Percentiles rank a stretch among this genome's conserved stretches.
phyloP scores from a whole-genome alignment of 2,888 invertebrate species.

The Nipponacmea schrenckii region DNA sequence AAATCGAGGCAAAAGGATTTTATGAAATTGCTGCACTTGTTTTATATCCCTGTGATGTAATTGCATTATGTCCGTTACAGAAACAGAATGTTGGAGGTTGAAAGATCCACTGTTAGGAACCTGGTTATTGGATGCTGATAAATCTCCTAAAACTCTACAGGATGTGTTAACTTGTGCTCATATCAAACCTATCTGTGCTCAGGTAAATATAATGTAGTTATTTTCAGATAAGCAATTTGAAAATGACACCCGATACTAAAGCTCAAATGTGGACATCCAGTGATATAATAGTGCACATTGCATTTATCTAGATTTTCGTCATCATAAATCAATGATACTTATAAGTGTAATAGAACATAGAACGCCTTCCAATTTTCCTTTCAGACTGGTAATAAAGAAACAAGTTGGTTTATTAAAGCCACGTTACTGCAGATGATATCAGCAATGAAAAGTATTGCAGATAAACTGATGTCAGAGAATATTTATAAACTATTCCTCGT shows the following conservation, averaged over 20 bases:
- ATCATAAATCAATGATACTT: too few species aligned
- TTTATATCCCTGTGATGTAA: too few species aligned
- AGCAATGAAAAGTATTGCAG: slow-evolving; percentile 29
- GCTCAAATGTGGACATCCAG: too few species aligned
- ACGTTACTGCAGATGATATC: slow-evolving; percentile 32
- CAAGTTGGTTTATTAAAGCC: slow-evolving; percentile 21
- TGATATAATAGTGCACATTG: too few species aligned
- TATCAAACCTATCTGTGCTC: slow-evolving; percentile 18
- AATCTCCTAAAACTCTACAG: slow-evolving; percentile 43
- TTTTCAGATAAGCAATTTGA: too few species aligned
- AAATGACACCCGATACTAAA: too few species aligned
- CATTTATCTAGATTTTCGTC: too few species aligned
- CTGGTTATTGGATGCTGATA: slow-evolving; percentile 59
- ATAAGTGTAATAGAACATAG: too few species aligned
- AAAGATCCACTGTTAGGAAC: slow-evolving; percentile 50
- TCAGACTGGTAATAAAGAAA: slow-evolving; percentile 1
- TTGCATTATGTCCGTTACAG: not conserved
- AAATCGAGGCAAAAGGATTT: too few species aligned
- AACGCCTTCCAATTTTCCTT: too few species aligned
- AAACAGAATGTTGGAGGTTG: slow-evolving; percentile 13
- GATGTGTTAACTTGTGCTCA: slow-evolving; percentile 31
- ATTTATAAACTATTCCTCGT: slow-evolving; percentile 52
- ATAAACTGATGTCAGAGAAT: slow-evolving; percentile 38
- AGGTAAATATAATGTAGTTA: too few species aligned
- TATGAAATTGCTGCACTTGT: too few species aligned